phyloP scores from a whole-genome alignment of 2,888 invertebrate genomes.

The Hydriomena furcata region DNA sequence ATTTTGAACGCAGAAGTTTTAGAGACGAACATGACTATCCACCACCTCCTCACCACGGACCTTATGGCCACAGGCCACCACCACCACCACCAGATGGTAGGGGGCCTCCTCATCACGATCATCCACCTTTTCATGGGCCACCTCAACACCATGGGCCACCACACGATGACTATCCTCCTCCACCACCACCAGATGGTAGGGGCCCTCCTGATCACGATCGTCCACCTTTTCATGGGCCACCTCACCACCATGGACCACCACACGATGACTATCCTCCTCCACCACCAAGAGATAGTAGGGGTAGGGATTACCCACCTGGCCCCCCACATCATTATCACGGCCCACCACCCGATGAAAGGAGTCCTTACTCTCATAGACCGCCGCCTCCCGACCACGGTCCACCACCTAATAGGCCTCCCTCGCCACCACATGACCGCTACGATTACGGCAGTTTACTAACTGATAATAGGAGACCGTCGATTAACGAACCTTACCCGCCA shows the following conservation, averaged over 20 bases:
- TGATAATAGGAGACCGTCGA: no score
- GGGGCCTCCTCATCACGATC: not conserved
- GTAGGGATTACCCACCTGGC: no score
- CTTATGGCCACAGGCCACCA: no score
- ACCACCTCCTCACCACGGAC: not conserved
- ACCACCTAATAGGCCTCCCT: no score
- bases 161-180: not conserved
- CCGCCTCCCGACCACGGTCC: no score
- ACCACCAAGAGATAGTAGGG: no score
- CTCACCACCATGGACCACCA: slow-evolving; percentile 7
- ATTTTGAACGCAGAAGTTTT: not conserved
- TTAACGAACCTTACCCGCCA: no score
- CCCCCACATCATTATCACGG: no score
- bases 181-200: slow-evolving; percentile 8
- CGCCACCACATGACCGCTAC: no score
- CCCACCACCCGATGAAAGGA: no score
- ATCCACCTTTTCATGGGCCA: not conserved
- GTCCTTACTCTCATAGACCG: no score
- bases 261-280: not conserved
- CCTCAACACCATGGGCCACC: not conserved
- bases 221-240: slow-evolving; percentile 7
- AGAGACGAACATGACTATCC: not conserved
- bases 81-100: not conserved
- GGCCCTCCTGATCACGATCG: not conserved
- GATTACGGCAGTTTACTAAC: no score